Percentiles rank a stretch among this genome's conserved stretches.
phyloP scores from a whole-genome alignment of 2,888 invertebrate genomes.

The Nemurella pictetii region DNA sequence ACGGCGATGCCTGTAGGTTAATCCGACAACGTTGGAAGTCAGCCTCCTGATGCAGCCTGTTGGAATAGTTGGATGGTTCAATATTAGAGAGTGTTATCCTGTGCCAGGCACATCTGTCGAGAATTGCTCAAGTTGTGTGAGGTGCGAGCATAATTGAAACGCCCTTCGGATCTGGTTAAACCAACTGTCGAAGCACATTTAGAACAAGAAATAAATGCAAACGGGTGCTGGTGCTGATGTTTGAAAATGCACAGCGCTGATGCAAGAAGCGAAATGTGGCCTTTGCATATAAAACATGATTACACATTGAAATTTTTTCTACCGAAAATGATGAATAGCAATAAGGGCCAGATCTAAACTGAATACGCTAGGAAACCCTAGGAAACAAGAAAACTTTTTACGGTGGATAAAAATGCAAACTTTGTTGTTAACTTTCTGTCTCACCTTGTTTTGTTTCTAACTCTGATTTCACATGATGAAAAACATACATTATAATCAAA shows the following conservation, averaged over 20 bases:
- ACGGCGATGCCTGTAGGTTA: background rate
- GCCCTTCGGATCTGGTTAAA: background rate
- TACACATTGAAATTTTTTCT: background rate
- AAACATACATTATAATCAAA: background rate
- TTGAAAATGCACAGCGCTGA: background rate
- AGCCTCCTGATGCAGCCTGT: background rate
- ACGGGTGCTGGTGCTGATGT: background rate
- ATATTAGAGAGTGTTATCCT: constrained; percentile 3
- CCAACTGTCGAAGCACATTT: no score
- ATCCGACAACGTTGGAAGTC: background rate
- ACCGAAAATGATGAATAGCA: background rate
- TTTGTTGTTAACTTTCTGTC: constrained; percentile 1
- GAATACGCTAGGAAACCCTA: background rate
- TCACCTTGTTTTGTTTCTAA: background rate
- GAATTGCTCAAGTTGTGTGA: background rate
- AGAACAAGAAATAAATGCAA: background rate
- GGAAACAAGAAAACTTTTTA: background rate
- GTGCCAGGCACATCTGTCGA: background rate
- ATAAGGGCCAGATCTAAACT: background rate
- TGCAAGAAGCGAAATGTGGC: background rate
- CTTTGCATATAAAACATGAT: background rate
- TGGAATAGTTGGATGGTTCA: constrained; percentile 10
- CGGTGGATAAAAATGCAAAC: background rate
- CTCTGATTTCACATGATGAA: background rate
- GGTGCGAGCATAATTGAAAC: background rate